These are phyloP conservation scores for Cydia strobilella DNA, from an alignment of 1,140 invertebrate genomes.

Conservation along the genomic window DNA sequence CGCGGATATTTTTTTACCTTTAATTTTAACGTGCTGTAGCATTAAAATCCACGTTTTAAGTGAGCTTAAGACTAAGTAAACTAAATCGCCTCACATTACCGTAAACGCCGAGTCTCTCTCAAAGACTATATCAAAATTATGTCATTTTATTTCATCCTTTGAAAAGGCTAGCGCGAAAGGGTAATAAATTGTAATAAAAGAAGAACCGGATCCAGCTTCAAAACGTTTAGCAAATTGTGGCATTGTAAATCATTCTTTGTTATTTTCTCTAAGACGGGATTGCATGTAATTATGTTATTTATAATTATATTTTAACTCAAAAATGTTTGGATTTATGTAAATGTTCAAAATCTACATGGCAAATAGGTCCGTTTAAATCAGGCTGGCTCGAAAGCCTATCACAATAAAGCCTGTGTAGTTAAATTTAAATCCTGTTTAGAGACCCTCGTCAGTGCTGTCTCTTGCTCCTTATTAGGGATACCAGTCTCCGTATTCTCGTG, in stretches of 20 bases:
- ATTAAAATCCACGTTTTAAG: neutral
- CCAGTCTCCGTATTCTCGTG: constrained; percentile 9
- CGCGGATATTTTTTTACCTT: no score
- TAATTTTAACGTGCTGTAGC: neutral
- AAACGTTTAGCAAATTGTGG: constrained; percentile 18
- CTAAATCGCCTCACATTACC: constrained; percentile 2
- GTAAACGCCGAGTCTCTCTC: neutral
- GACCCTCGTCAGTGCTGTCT: constrained; percentile 29
- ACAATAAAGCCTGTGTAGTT: constrained; percentile 20
- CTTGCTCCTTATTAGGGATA: constrained; percentile 30
- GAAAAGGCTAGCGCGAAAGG: constrained; percentile 5
- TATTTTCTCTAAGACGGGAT: neutral
- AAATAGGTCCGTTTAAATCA: constrained; percentile 3
- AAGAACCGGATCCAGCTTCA: constrained; percentile 4
- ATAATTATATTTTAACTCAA: neutral
- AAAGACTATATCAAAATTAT: neutral
- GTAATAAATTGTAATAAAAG: constrained; percentile 15
- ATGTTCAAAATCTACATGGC: neutral
- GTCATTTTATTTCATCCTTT: constrained; percentile 19
- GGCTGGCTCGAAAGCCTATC: constrained; percentile 7
- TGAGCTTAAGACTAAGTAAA: neutral
- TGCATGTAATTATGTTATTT: neutral
- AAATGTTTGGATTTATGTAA: no score
- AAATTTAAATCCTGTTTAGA: constrained; percentile 28
- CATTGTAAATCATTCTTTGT: constrained; percentile 12